phyloP scores from a whole-genome alignment of 2,797 vertebrate species.

The Alcedo quadribrachys region DNA sequence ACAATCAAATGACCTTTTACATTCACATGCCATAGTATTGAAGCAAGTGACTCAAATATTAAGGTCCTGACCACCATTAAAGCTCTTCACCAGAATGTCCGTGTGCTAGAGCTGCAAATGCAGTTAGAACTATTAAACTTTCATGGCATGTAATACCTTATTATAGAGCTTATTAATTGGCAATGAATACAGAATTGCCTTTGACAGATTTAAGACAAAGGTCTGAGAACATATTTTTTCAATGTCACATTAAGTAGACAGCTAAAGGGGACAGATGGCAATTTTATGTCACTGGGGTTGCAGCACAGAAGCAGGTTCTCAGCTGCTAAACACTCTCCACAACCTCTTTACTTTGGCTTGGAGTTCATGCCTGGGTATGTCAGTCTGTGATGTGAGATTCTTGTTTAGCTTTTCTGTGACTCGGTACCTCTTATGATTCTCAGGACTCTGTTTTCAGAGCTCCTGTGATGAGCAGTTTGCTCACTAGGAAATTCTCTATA shows the following conservation, averaged over 20 bases:
- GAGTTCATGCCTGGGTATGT: background rate
- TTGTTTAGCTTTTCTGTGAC: constrained; percentile 4
- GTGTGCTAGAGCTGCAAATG: background rate
- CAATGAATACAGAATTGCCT: background rate
- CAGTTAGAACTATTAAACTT: background rate
- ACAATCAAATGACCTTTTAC: background rate
- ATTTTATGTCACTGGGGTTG: background rate
- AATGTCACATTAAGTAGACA: background rate
- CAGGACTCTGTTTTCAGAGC: background rate
- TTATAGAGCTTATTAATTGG: background rate
- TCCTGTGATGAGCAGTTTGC: background rate
- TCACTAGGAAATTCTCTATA: background rate
- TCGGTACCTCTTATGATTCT: background rate
- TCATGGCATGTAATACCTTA: background rate
- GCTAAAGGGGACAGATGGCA: background rate
- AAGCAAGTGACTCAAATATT: background rate
- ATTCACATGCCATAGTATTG: background rate
- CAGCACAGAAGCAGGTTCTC: background rate
- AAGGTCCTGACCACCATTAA: background rate
- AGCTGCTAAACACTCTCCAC: background rate
- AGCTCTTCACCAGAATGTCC: background rate
- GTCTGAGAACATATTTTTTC: background rate
- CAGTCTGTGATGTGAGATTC: fast-evolving
- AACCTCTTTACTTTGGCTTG: background rate
- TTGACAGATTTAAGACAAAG: background rate